A percentile compares a stretch with the other conserved stretches of the same genome.
These are phyloP conservation scores for Subanguina moxae DNA, from an alignment of 1,140 invertebrate genomes.

Conservation along the genomic window DNA sequence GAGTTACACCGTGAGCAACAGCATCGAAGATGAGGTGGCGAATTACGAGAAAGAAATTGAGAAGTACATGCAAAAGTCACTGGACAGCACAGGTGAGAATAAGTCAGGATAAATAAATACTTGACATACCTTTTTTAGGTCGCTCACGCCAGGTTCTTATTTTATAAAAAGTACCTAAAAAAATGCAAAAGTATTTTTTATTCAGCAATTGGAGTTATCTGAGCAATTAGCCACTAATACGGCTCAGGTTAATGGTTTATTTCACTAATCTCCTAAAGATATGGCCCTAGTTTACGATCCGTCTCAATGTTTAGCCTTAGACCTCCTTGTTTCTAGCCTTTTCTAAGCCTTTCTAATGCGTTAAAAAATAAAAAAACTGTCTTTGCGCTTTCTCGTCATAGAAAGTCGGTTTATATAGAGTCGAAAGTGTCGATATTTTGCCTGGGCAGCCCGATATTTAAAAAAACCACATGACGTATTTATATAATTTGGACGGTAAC, in stretches of 20 bases:
- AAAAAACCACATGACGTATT: no score
- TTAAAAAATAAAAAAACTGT: no score
- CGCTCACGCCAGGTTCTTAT: constrained; percentile 31
- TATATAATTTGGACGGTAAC: no score
- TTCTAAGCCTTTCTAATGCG: no score
- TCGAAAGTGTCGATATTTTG: no score
- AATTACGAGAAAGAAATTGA: constrained; percentile 56
- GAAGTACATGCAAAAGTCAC: constrained; percentile 50
- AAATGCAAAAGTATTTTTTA: background rate
- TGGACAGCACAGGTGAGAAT: constrained; percentile 41
- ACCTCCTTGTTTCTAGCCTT: no score
- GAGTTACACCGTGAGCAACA: constrained; percentile 43
- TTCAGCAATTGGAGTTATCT: constrained; percentile 49
- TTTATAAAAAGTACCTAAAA: background rate
- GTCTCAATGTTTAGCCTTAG: no score
- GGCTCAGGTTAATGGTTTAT: constrained; percentile 34
- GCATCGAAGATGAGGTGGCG: constrained; percentile 46
- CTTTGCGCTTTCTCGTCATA: no score
- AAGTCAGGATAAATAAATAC: no score
- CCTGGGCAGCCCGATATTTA: no score
- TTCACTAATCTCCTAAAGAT: background rate
- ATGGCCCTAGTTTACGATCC: no score
- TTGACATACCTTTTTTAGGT: constrained; percentile 10
- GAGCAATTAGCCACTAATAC: constrained; percentile 49
- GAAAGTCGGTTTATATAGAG: no score